Evolutionary conservation across 2,888 invertebrate species (phyloP).

Genomic region (Megastigmus dorsalis): DNA sequence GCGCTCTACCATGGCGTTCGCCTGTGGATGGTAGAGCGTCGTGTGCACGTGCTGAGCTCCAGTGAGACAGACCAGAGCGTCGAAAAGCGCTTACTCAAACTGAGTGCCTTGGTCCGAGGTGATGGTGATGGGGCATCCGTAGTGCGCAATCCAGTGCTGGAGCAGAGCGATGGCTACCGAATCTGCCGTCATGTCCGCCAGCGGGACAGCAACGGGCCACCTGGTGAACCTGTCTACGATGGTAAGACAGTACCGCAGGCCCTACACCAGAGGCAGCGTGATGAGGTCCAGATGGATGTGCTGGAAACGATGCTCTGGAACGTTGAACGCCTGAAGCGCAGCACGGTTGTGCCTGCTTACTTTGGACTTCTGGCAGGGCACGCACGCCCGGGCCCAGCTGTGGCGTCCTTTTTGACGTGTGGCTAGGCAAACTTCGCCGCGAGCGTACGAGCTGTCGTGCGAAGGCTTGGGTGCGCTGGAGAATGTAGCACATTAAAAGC

Average conservation of each 20-base stretch:
- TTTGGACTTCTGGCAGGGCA: constrained; percentile 28
- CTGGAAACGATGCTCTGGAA: constrained; percentile 58
- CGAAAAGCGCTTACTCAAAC: constrained; percentile 59
- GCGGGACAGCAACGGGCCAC: neutral
- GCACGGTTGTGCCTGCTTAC: constrained; percentile 58
- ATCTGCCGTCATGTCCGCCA: neutral
- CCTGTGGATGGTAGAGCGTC: constrained; percentile 52
- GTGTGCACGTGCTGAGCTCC: constrained; percentile 45
- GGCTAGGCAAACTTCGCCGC: constrained; percentile 67
- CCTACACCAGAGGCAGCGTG: neutral
- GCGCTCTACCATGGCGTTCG: constrained; percentile 44
- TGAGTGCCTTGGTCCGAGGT: constrained; percentile 61
- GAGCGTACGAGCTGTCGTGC: constrained; percentile 59
- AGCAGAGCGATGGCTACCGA: neutral
- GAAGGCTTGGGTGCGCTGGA: neutral
- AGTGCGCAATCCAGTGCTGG: constrained; percentile 25
- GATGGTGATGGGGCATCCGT: constrained; percentile 53
- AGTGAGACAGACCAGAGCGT: constrained; percentile 28
- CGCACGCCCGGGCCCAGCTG: neutral
- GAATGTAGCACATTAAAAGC: neutral
- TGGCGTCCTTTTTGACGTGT: constrained; percentile 50
- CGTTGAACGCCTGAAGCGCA: neutral
- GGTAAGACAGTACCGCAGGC: neutral
- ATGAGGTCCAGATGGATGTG: constrained; percentile 68
- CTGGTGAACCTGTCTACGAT: neutral